Evolutionary conservation across 2,888 invertebrate species (phyloP).

Genomic region (Artemia sinica): DNA sequence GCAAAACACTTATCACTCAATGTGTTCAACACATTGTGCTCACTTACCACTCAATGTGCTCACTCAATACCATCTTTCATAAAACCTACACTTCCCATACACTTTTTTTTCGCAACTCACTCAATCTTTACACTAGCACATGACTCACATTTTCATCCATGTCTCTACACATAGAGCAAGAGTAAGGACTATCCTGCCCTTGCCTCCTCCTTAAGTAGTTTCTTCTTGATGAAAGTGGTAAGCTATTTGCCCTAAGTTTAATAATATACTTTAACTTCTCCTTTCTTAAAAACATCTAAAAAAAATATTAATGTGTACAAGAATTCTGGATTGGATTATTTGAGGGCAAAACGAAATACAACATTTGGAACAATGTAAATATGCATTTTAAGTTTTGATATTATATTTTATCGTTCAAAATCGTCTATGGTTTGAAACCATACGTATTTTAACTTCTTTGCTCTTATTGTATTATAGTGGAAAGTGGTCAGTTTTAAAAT

Average conservation of each 20-base stretch:
- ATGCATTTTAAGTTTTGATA: no score
- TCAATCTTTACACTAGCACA: conserved; percentile 27
- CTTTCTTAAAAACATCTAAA: no score
- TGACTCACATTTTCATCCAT: conserved; percentile 32
- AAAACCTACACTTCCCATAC: conserved; percentile 14
- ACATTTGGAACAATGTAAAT: no score
- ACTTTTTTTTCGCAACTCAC: conserved; percentile 22
- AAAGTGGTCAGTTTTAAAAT: no score
- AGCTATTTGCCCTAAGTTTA: neutral
- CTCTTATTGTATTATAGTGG: no score
- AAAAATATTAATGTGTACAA: no score
- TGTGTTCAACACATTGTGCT: neutral
- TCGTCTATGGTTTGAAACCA: no score
- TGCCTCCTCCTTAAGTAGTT: conserved; percentile 21
- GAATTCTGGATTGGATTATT: no score
- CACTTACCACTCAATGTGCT: neutral
- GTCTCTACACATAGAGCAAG: conserved; percentile 25
- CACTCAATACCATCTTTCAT: neutral
- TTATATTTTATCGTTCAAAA: no score
- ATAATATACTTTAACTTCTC: conserved; percentile 21
- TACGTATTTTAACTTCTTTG: no score
- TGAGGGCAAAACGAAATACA: no score
- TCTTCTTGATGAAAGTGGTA: neutral
- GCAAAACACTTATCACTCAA: neutral
- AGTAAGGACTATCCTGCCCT: conserved; percentile 28